Percentiles rank a stretch among this genome's conserved stretches.
Conservation (phyloP, 1,140 invertebrate species). For the Artemia franciscana region DNA sequence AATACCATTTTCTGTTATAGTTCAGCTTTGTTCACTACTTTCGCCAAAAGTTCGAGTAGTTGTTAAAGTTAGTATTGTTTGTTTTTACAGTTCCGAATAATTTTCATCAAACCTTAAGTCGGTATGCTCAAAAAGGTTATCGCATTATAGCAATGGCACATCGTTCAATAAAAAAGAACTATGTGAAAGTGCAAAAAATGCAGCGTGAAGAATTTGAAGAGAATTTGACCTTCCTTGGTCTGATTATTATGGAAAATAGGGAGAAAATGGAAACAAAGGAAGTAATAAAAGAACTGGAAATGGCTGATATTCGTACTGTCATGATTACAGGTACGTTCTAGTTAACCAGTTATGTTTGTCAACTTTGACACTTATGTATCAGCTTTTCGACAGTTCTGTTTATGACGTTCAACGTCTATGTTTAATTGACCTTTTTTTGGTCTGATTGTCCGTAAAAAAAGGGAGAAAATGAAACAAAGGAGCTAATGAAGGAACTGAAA, state of each 20-base stretch:
- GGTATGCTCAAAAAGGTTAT: constrained; percentile 65
- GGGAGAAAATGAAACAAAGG: no score
- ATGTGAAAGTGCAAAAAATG: constrained; percentile 24
- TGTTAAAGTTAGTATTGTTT: neutral
- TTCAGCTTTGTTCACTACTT: no score
- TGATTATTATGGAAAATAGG: constrained; percentile 73
- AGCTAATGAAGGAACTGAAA: no score
- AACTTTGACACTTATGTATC: no score
- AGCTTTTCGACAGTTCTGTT: no score
- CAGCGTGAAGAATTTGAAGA: constrained; percentile 42
- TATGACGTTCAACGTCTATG: no score
- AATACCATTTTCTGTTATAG: no score
- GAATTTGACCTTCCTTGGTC: constrained; percentile 51
- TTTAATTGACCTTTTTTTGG: no score
- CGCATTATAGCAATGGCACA: constrained; percentile 60
- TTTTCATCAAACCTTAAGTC: constrained; percentile 42
- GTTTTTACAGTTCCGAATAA: constrained; percentile 26
- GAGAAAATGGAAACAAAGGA: constrained; percentile 58
- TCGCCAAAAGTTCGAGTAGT: no score
- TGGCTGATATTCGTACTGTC: constrained; percentile 56
- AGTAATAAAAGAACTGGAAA: constrained; percentile 44
- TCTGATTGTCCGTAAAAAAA: no score
- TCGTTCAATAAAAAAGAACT: constrained; percentile 1
- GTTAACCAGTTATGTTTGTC: no score
- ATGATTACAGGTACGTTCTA: constrained; percentile 81